Evolutionary conservation across 2,888 invertebrate species (phyloP).

Genomic region (Nomada ruficornis): DNA sequence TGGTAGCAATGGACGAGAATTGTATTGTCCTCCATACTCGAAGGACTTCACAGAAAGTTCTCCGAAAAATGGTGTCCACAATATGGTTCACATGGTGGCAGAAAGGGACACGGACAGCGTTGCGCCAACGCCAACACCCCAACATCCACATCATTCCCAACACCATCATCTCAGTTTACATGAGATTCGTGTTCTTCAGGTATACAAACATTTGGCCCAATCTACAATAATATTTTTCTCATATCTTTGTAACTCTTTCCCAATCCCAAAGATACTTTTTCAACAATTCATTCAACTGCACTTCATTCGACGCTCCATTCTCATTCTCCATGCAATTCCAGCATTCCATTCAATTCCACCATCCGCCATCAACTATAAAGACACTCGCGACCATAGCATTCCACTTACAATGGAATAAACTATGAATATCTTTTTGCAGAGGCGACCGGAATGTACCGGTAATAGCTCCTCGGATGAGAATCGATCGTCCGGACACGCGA

Average conservation of each 20-base stretch:
- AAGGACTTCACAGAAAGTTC: slow-evolving; percentile 75
- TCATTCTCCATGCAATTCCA: neutral
- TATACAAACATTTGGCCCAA: slow-evolving; percentile 70
- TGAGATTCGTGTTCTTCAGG: slow-evolving; percentile 87
- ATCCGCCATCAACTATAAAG: neutral
- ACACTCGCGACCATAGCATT: neutral
- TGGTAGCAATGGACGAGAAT: slow-evolving; percentile 80
- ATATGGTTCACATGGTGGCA: slow-evolving; percentile 85
- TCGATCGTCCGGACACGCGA: slow-evolving; percentile 96
- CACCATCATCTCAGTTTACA: slow-evolving; percentile 88
- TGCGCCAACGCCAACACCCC: slow-evolving; percentile 81
- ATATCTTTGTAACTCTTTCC: too few relatives aligned
- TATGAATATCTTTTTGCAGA: slow-evolving; percentile 75
- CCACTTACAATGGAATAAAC: slow-evolving; percentile 16
- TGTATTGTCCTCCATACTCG: slow-evolving; percentile 79
- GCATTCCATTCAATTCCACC: neutral
- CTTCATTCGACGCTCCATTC: too few relatives aligned
- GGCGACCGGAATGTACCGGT: slow-evolving; percentile 88
- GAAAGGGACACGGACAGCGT: slow-evolving; percentile 86
- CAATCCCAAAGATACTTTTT: too few relatives aligned
- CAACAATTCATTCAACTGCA: too few relatives aligned
- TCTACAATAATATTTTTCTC: neutral
- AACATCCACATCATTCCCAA: slow-evolving; percentile 84
- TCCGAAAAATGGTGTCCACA: slow-evolving; percentile 78
- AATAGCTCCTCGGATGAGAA: slow-evolving; percentile 95